Evolutionary conservation across 2,113 vertebrate species (phyloP).

Genomic region (Corythornis vintsioides): DNA sequence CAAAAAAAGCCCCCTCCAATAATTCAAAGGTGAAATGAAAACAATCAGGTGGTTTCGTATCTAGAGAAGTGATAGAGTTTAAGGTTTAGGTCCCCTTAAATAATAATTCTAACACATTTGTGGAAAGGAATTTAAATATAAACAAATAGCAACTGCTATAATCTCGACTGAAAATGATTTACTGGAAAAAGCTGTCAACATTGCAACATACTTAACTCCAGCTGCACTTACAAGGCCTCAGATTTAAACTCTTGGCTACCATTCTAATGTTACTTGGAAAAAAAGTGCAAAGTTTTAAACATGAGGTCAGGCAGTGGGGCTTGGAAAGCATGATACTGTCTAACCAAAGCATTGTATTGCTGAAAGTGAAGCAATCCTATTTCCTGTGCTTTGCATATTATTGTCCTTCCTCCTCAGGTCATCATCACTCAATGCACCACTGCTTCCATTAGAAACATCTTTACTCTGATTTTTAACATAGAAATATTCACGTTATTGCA

Average conservation of each 20-base stretch:
- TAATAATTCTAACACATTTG: neutral
- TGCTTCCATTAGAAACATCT: neutral
- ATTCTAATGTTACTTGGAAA: neutral
- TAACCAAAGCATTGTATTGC: neutral
- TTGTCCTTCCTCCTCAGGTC: neutral
- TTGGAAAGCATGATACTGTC: neutral
- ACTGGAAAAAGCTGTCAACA: slow-evolving; percentile 8
- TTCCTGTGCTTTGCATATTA: slow-evolving; percentile 31
- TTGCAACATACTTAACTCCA: neutral
- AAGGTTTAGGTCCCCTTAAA: neutral
- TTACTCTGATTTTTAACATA: neutral
- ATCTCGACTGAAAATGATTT: neutral
- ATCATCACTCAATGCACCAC: neutral
- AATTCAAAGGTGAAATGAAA: neutral
- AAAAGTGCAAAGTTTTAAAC: slow-evolving; percentile 21
- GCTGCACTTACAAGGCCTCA: neutral
- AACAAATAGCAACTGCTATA: neutral
- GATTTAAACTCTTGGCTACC: slow-evolving; percentile 1
- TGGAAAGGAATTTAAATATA: neutral
- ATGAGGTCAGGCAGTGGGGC: neutral
- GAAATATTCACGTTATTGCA: neutral
- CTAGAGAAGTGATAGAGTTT: neutral
- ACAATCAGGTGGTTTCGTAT: neutral
- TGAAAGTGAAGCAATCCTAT: slow-evolving; percentile 36
- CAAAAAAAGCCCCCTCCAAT: neutral